Percentiles rank a stretch among this genome's conserved stretches.
These are phyloP conservation scores for Ochlodes sylvanus DNA, from an alignment of 2,888 invertebrate genomes.

Conservation along the genomic window DNA sequence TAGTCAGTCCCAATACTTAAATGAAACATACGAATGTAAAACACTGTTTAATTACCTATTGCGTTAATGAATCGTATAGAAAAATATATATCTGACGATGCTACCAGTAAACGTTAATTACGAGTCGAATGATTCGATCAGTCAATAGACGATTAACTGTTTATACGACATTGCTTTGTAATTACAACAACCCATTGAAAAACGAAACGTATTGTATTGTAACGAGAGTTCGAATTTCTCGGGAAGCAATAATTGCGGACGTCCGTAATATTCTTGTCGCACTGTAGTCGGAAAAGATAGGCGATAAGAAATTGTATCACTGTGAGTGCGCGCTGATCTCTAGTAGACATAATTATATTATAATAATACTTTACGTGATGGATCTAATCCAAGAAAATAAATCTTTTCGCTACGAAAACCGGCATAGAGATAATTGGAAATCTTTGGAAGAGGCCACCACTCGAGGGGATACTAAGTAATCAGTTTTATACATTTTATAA, in stretches of 20 bases:
- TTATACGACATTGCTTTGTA: slow-evolving; percentile 8
- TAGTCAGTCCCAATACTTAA: too few relatives aligned
- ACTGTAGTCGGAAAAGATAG: neutral
- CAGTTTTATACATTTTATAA: too few relatives aligned
- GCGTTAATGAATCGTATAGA: neutral
- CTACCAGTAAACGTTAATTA: slow-evolving; percentile 32
- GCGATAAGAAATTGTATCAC: neutral
- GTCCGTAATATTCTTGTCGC: slow-evolving; percentile 12
- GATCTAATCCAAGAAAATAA: too few relatives aligned
- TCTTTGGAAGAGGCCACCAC: too few relatives aligned
- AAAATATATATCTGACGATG: neutral
- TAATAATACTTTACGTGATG: too few relatives aligned
- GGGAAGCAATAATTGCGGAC: slow-evolving; percentile 8
- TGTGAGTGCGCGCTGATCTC: neutral
- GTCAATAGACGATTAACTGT: slow-evolving; percentile 22
- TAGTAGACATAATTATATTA: too few relatives aligned
- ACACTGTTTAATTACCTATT: too few relatives aligned
- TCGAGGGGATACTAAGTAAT: too few relatives aligned
- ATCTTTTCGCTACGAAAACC: too few relatives aligned
- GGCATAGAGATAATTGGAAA: too few relatives aligned
- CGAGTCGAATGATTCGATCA: slow-evolving; percentile 26
- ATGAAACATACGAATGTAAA: too few relatives aligned
- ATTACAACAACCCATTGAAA: neutral
- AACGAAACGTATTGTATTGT: slow-evolving; percentile 8
- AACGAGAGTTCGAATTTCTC: slow-evolving; percentile 19